phyloP scores from a whole-genome alignment of 2,888 invertebrate species.

The Lepetodrilus schrolli region DNA sequence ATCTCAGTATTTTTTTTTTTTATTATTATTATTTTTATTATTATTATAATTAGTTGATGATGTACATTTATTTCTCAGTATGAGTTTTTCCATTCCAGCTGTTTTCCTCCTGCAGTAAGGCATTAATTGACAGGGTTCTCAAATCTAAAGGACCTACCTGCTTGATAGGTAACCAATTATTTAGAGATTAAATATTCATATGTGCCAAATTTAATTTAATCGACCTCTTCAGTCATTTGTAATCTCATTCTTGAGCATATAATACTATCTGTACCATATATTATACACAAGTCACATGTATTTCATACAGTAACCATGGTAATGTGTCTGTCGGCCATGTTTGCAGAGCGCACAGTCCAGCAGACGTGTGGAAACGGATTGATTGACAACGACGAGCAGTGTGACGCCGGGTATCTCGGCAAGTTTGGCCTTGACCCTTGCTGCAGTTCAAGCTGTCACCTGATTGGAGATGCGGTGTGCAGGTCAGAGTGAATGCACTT shows the following conservation, averaged over 20 bases:
- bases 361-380: constrained; percentile 95
- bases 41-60: not conserved
- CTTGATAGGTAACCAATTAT: constrained; percentile 74
- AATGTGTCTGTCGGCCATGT: too few relatives aligned
- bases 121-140: constrained; percentile 94
- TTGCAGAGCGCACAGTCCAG: not conserved
- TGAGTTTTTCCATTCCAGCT: constrained; percentile 83
- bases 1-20: too few relatives aligned
- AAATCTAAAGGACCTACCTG: constrained; percentile 87
- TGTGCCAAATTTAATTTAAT: too few relatives aligned
- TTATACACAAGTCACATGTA: too few relatives aligned
- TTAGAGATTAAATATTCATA: too few relatives aligned
- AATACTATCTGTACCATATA: too few relatives aligned
- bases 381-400: constrained; percentile 92
- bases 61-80: not conserved
- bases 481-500: too few relatives aligned
- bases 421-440: constrained; percentile 82
- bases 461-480: constrained; percentile 91
- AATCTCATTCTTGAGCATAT: too few relatives aligned
- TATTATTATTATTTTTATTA: too few relatives aligned
- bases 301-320: too few relatives aligned
- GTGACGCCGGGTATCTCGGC: constrained; percentile 94
- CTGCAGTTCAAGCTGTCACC: constrained; percentile 93
- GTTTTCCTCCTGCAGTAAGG: constrained; percentile 94
- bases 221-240: too few relatives aligned